Conservation (phyloP, 1,140 invertebrate genomes). For the Holotrichia oblita region DNA sequence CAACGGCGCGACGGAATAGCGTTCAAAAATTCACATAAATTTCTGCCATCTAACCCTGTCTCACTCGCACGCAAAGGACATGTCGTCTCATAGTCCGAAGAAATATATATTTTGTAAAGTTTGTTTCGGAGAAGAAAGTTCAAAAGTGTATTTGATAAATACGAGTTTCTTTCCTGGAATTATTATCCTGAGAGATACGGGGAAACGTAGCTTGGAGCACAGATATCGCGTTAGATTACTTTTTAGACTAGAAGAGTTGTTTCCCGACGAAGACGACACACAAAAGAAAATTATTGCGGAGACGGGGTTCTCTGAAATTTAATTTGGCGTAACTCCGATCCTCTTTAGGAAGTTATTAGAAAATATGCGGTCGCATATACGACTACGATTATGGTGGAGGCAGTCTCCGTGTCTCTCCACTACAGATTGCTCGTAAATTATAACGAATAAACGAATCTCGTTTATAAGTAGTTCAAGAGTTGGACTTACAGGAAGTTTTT, state of each 20-base stretch:
- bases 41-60: not conserved
- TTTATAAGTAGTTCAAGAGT: not conserved
- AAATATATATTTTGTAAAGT: slow-evolving; percentile 8
- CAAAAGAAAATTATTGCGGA: slow-evolving; percentile 13
- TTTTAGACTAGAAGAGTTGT: not conserved
- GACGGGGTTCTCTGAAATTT: not conserved
- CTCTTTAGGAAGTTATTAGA: slow-evolving; percentile 18
- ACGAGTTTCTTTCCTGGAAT: not conserved
- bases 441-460: not conserved
- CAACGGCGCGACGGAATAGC: not conserved
- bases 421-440: not conserved
- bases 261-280: not conserved
- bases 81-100: not conserved
- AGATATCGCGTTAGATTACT: slow-evolving; percentile 5
- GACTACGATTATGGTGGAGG: not conserved
- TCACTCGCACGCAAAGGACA: not conserved
- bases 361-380: not conserved
- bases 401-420: not conserved
- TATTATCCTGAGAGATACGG: not conserved
- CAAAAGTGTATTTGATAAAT: slow-evolving; percentile 18
- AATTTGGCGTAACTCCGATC: slow-evolving; percentile 16
- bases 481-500: not conserved
- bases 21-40: slow-evolving; percentile 18
- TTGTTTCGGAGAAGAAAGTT: slow-evolving; percentile 1
- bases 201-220: not conserved